Percentiles rank a stretch among this genome's conserved stretches.
Evolutionary conservation across 64 coral and sea anemone species (phyloP).

Genomic region (Platygyra sinensis): DNA sequence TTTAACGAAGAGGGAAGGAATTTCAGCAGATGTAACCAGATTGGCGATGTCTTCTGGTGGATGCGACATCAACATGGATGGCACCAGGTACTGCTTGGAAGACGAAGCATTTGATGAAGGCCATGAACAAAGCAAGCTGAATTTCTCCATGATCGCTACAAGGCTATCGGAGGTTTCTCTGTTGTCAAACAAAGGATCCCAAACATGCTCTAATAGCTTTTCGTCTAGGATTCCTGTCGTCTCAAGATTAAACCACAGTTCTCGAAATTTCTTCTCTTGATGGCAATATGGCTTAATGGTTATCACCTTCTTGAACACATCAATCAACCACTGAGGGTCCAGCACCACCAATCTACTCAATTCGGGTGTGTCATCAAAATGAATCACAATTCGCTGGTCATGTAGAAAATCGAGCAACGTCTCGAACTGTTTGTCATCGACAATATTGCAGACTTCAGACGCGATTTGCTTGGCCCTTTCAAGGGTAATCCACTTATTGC

Average conservation of each 20-base stretch:
- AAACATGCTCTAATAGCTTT: neutral
- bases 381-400: constrained; percentile 3
- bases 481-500: neutral
- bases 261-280: neutral
- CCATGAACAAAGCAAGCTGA: constrained; percentile 18
- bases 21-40: neutral
- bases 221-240: neutral
- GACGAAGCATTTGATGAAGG: neutral
- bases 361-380: neutral
- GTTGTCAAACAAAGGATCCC: neutral
- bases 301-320: constrained; percentile 11
- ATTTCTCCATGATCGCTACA: constrained; percentile 5
- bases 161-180: neutral
- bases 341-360: neutral
- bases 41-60: neutral
- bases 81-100: neutral
- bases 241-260: neutral
- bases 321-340: constrained; percentile 11
- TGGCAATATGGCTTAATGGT: neutral
- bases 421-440: neutral
- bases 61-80: constrained; percentile 34
- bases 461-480: neutral
- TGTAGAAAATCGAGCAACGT: constrained; percentile 2
- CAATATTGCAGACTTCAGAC: neutral
- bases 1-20: constrained; percentile 31